Percentiles rank a stretch among this genome's conserved stretches.
These are phyloP conservation scores for Heliconius melpomene DNA, from an alignment of 1,140 invertebrate genomes.

Conservation along the genomic window DNA sequence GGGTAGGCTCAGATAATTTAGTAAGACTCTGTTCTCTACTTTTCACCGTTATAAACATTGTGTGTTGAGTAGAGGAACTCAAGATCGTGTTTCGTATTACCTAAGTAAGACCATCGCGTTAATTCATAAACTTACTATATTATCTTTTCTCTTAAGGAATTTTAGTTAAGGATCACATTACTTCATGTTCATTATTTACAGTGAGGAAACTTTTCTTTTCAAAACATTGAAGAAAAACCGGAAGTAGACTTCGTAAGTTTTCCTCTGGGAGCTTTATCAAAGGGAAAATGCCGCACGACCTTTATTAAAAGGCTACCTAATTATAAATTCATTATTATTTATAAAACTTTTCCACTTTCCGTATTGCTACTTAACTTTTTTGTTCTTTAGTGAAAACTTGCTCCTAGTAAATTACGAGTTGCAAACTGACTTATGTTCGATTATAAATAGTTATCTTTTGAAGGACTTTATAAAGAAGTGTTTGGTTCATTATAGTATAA, in stretches of 20 bases:
- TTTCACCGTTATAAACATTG: too few species aligned
- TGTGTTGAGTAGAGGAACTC: too few species aligned
- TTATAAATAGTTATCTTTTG: not conserved
- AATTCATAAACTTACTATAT: too few species aligned
- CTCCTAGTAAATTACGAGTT: constrained; percentile 37
- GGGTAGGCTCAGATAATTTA: too few species aligned
- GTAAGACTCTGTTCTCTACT: too few species aligned
- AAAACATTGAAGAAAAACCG: constrained; percentile 23
- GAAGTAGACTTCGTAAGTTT: constrained; percentile 33
- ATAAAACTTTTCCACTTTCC: constrained; percentile 42
- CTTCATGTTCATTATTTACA: not conserved
- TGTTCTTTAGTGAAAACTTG: constrained; percentile 37
- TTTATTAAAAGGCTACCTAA: constrained; percentile 43
- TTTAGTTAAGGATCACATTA: not conserved
- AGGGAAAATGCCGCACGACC: constrained; percentile 36
- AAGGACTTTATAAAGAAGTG: not conserved
- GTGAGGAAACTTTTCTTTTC: not conserved
- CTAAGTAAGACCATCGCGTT: too few species aligned
- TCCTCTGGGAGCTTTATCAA: constrained; percentile 37
- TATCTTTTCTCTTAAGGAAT: not conserved
- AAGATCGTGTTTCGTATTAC: too few species aligned
- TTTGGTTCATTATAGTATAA: not conserved
- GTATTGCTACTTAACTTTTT: constrained; percentile 40
- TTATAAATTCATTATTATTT: constrained; percentile 48
- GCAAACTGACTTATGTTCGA: constrained; percentile 15